Percentiles rank a stretch among this genome's conserved stretches.
Conservation (phyloP, 2,888 invertebrate genomes). For the Nematopogon swammerdamellus region DNA sequence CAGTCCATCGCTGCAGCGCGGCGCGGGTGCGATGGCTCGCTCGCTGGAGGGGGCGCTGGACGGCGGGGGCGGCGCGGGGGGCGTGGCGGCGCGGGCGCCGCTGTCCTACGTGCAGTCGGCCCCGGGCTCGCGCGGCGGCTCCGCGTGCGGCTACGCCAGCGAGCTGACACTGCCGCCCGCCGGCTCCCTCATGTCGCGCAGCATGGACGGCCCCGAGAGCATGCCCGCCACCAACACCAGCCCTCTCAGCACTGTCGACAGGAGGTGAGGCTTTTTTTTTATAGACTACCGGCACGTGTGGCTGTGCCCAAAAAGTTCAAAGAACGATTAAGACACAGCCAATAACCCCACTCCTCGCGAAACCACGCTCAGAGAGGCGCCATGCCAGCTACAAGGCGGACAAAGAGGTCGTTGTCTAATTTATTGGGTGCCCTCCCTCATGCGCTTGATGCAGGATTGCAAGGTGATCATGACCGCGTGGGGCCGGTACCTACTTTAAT, state of each 20-base stretch:
- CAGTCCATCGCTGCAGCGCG: constrained; percentile 30
- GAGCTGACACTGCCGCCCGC: constrained; percentile 24
- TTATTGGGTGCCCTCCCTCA: too few species aligned
- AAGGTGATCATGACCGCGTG: too few species aligned
- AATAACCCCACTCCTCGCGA: too few species aligned
- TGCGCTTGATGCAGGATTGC: too few species aligned
- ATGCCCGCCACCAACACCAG: constrained; percentile 25
- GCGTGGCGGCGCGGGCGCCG: constrained; percentile 17
- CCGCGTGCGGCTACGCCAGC: constrained; percentile 38
- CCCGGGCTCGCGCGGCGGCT: constrained; percentile 48
- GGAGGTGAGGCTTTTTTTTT: too few species aligned
- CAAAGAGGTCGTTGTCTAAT: too few species aligned
- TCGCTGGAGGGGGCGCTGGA: constrained; percentile 19
- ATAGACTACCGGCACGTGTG: too few species aligned
- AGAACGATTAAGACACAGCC: too few species aligned
- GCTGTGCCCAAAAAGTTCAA: too few species aligned
- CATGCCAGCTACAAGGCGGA: too few species aligned
- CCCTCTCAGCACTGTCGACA: constrained; percentile 46
- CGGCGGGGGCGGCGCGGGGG: constrained; percentile 11
- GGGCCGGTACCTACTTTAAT: too few species aligned
- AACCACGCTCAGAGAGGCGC: too few species aligned
- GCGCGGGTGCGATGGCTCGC: constrained; percentile 8
- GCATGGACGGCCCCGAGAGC: constrained; percentile 50
- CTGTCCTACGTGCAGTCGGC: constrained; percentile 20
- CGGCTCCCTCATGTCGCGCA: constrained; percentile 47